A percentile compares a stretch with the other conserved stretches of the same genome.
Evolutionary conservation across 2,113 vertebrate species (phyloP).

Genomic region (Grammomys surdaster): DNA sequence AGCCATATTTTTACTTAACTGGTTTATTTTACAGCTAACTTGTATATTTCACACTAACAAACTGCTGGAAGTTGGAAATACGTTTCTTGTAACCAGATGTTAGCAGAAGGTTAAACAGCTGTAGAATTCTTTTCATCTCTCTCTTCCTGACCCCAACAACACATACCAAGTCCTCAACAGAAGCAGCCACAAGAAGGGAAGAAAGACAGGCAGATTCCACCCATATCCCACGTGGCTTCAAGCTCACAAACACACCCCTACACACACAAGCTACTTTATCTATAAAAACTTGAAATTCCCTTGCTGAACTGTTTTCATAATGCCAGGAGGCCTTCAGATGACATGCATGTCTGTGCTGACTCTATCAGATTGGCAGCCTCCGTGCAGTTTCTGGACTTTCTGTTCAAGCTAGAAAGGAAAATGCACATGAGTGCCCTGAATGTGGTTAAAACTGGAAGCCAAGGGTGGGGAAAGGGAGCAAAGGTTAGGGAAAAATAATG

Average conservation of each 20-base stretch:
- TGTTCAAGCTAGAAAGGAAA: background rate
- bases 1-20: background rate
- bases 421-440: background rate
- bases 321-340: background rate
- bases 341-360: background rate
- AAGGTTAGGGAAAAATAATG: conserved; percentile 71
- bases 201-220: background rate
- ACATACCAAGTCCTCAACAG: background rate
- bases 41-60: background rate
- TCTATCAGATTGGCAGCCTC: conserved; percentile 53
- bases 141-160: background rate
- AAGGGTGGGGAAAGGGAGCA: conserved; percentile 63
- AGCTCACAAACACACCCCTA: background rate
- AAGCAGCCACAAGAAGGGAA: background rate
- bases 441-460: conserved; percentile 64
- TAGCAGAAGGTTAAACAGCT: conserved; percentile 33
- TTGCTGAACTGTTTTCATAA: background rate
- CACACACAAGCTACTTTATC: background rate
- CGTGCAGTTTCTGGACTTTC: conserved; percentile 3
- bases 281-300: conserved; percentile 27
- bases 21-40: background rate
- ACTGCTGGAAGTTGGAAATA: conserved; percentile 37
- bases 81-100: conserved; percentile 1
- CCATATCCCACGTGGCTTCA: conserved; percentile 20
- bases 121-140: background rate